Percentiles rank a stretch among this genome's conserved stretches.
phyloP scores from a whole-genome alignment of 2,113 vertebrate species.

The Nannospalax galili region DNA sequence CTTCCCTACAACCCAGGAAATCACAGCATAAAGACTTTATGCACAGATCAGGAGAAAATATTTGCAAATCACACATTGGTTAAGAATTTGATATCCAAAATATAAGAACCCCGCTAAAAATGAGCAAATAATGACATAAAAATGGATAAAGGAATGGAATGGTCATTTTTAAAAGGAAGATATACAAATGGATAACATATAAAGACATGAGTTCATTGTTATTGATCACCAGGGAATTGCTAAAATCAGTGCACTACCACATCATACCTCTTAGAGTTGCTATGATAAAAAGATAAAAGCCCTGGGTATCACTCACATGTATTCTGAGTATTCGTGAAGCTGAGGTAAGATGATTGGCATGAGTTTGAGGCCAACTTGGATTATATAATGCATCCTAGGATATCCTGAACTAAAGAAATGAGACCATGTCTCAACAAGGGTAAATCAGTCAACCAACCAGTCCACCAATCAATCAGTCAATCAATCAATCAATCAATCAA shows the following conservation, averaged over 20 bases:
- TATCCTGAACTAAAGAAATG: not conserved
- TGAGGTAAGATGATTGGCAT: not conserved
- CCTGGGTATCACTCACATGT: not conserved
- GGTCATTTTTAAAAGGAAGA: not conserved
- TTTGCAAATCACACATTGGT: not conserved
- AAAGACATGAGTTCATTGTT: not conserved
- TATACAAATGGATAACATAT: not conserved
- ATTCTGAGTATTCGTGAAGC: not conserved
- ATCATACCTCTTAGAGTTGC: not conserved
- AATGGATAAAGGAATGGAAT: not conserved
- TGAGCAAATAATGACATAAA: not conserved
- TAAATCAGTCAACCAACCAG: no score
- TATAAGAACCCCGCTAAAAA: not conserved
- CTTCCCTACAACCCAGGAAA: not conserved
- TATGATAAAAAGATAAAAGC: not conserved
- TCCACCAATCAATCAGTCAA: no score
- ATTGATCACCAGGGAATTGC: not conserved
- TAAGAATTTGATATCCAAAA: not conserved
- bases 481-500: no score
- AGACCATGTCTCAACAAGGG: not conserved
- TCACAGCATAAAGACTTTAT: not conserved
- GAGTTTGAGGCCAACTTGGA: not conserved
- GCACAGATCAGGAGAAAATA: not conserved
- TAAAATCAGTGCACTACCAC: not conserved
- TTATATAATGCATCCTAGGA: not conserved